Evolutionary conservation across 2,888 invertebrate genomes (phyloP), one percentile per base, ranked within the genome.

Genomic region (Meta bourneti): DNA sequence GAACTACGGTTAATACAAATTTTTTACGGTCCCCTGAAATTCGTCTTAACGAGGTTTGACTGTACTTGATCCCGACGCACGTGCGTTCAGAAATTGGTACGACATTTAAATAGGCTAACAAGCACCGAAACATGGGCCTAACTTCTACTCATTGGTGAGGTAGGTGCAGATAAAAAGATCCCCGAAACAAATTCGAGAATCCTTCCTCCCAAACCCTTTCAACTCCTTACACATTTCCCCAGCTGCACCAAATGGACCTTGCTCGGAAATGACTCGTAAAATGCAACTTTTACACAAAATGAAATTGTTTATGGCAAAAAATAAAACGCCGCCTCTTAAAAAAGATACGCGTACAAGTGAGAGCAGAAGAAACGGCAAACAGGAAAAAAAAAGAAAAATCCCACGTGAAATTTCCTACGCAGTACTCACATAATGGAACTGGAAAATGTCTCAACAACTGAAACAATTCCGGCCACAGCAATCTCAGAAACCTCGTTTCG

Each of bases 371-470:
- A 5, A 61, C 61, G 61, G 13, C 72, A 11, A 5, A 11, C 16
- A 72, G 72, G n/a, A 52, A 13, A 52, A 51, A 51, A 19, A 78
- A 78, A 51, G 51, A 52, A 61, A 11, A 61, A 61, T 0, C 61
- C 61, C 61, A 11, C 61, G 34, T 4, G 70, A 84, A 75, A 74
- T 34, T 82, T 75, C 84, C 20, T 61, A 48, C 7, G 20, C 20
- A 48, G 82, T 82, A 52, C 54, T 84, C 49, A 34, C 74, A 54
- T 84, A 84, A 84, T 84, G 54, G 84, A 84, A 84, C 84, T 72
- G 20, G 75, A 84, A 84, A 54, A 74, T 84, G 74, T 75, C 75
- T 75, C 84, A 82, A 71, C 82, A 52, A 70, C 70, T 71, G 82
- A 82, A 82, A 82, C 82, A 82, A 82, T 82, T 71, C 52, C 20